These are phyloP conservation scores for Amblyopsis rosae DNA, from an alignment of 2,113 vertebrate species.

Conservation along the genomic window DNA sequence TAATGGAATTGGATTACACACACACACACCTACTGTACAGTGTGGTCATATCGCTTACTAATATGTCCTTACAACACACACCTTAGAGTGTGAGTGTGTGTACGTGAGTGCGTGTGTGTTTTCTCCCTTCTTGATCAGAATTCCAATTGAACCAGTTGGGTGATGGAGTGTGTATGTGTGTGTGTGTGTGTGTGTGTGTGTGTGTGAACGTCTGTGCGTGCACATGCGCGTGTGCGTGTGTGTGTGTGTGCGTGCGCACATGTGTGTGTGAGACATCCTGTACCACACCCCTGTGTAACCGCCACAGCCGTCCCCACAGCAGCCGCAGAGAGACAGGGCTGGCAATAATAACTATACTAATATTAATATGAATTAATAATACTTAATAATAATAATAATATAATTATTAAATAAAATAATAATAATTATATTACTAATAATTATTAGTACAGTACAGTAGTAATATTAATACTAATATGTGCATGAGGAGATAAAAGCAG, in stretches of 20 bases:
- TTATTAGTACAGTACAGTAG: too few relatives aligned
- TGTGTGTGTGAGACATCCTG: too few relatives aligned
- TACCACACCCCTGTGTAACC: background rate
- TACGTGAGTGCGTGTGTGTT: background rate
- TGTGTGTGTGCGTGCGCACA: conserved; percentile 7
- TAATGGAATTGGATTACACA: conserved; percentile 12
- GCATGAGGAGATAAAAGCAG: conserved; percentile 57
- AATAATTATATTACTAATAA: too few relatives aligned
- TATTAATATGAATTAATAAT: too few relatives aligned
- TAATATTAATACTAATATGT: conserved; percentile 53
- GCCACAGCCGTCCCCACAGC: too few relatives aligned
- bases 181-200: conserved; percentile 11
- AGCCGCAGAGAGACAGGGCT: conserved; percentile 47
- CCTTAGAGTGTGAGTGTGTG: background rate
- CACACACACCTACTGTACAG: conserved; percentile 10
- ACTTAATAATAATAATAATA: too few relatives aligned
- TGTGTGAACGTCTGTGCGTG: background rate
- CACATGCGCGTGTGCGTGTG: background rate
- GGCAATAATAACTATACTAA: too few relatives aligned
- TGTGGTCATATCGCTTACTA: conserved; percentile 8
- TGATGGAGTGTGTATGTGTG: background rate
- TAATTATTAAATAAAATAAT: too few relatives aligned
- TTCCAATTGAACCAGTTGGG: conserved; percentile 14
- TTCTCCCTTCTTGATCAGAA: background rate
- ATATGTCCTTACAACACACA: too few relatives aligned